phyloP scores from a whole-genome alignment of 2,797 vertebrate species.

The Falco novaeseelandiae region DNA sequence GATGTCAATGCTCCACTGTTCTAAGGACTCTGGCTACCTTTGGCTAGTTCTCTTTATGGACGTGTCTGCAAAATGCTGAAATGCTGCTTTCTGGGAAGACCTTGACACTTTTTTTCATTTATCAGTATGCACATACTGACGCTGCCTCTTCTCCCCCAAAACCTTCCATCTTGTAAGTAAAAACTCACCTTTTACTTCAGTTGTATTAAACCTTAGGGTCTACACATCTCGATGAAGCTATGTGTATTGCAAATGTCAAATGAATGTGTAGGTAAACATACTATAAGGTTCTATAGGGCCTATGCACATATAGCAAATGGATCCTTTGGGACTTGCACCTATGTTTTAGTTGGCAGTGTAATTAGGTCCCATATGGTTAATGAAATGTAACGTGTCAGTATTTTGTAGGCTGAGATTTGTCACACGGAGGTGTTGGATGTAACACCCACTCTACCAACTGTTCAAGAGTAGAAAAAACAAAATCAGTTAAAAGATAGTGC shows the following conservation, averaged over 20 bases:
- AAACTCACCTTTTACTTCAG: background rate
- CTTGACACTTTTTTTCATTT: background rate
- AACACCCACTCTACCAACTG: constrained; percentile 70
- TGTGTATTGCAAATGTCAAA: background rate
- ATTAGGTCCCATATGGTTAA: constrained; percentile 67
- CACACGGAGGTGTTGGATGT: constrained; percentile 58
- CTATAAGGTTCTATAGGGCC: background rate
- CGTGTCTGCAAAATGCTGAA: background rate
- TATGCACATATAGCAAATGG: background rate
- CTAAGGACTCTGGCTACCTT: background rate
- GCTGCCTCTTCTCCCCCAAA: background rate
- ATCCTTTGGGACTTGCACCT: constrained; percentile 5
- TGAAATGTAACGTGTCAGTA: constrained; percentile 59
- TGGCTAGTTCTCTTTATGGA: background rate
- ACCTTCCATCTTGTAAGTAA: background rate
- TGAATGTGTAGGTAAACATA: background rate
- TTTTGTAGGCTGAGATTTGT: constrained; percentile 67
- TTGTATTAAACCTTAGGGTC: background rate
- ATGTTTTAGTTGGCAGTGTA: constrained; percentile 39
- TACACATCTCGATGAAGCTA: fast-evolving
- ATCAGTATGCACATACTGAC: fast-evolving
- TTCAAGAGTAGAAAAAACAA: constrained; percentile 10
- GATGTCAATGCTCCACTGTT: background rate
- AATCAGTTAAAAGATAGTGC: background rate
- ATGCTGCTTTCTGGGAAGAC: background rate